Evolutionary conservation across 2,888 invertebrate genomes (phyloP), one percentile per base, ranked within the genome.

Genomic region (Sialis fuliginosa): DNA sequence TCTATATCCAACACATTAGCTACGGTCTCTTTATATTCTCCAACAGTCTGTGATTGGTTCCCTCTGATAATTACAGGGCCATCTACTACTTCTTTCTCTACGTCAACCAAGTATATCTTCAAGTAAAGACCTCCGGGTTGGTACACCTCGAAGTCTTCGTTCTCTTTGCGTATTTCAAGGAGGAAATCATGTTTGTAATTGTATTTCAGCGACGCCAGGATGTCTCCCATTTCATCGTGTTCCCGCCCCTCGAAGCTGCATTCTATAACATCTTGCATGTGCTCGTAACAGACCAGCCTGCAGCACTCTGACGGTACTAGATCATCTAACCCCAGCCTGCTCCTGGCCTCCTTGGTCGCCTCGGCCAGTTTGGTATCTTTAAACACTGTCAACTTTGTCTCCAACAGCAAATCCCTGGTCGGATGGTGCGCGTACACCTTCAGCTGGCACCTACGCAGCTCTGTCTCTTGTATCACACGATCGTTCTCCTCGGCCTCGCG

Each of bases 271-370:
- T 80, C 79, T 49, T 69, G 69, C 42, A 65, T 62, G 47, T 72
- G 71, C 56, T 83, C 77, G 56, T 79, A 87, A 47, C 71, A 73
- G 13, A 86, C 83, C 31, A 88, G 65, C 5, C 86, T 75, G 56
- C 81, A 82, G 22, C 78, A 75, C 45, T 77, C 72, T n/a, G 77
- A 54, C 4, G 75, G 71, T 1, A 78, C 74, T 48, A 72, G 58
- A 22, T 65, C 64, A 31, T 76, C 72, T 35, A 82, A 64, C 51
- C 71, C 69, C 46, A 81, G 69, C 54, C 71, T 66, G 50, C 70
- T 66, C 57, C 75, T 72, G 6, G 77, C 79, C 31, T 70, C 67
- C 47, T 71, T 64, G 12, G 77, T 72, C 0, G 77, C 72, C 48
- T 76, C 74, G 7, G 64, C 63, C 44, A 82, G 61, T 2, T 78